Percentiles rank a stretch among this genome's conserved stretches.
phyloP scores from a whole-genome alignment of 2,113 vertebrate species.

The Physeter macrocephalus region DNA sequence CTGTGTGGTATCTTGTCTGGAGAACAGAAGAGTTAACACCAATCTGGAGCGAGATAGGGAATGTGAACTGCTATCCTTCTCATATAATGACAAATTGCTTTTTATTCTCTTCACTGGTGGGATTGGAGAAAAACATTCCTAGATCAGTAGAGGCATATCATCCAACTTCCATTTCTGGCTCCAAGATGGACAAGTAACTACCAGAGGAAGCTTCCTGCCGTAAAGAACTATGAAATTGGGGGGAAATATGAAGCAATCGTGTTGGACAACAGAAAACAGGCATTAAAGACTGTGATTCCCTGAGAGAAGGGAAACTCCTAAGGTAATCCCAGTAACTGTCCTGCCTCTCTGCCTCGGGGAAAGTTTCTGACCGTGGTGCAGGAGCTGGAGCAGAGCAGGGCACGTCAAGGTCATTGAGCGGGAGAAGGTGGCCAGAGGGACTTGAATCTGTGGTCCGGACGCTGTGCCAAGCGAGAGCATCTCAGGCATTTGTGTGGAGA shows the following conservation, averaged over 20 bases:
- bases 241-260: background rate
- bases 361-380: fast-evolving
- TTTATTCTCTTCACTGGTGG: background rate
- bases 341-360: background rate
- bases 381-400: background rate
- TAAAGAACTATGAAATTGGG: background rate
- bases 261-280: background rate
- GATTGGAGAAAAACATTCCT: background rate
- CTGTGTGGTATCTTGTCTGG: too few species aligned
- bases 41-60: fast-evolving
- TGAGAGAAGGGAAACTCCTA: background rate
- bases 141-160: background rate
- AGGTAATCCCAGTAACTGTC: background rate
- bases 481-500: background rate
- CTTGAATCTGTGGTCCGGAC: background rate
- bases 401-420: fast-evolving
- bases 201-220: background rate
- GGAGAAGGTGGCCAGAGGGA: too few species aligned
- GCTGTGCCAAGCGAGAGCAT: background rate
- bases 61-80: background rate
- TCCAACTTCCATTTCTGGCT: background rate
- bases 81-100: background rate
- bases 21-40: background rate
- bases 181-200: background rate
- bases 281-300: background rate